Base-by-base conservation (phyloP, 2,888 invertebrate genomes). In the Nipponacmea schrenckii region DNA sequence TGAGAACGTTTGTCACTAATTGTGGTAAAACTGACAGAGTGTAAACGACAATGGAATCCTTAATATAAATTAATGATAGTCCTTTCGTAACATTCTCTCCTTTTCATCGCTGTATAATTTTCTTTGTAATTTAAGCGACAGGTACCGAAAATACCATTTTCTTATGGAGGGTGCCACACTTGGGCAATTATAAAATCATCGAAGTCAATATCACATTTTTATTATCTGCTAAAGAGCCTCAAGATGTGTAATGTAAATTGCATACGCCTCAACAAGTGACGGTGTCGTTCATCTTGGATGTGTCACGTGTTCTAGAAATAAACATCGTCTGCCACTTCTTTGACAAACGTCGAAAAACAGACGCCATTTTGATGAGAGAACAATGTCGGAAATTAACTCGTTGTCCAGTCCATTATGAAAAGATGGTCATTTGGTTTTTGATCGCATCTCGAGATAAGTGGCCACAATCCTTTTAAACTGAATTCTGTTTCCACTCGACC, bases 301-400 rank as follows among this genome's bases (percentile, higher is more conserved):
- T 56, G 56, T 56, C 56, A 56, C 56, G 56, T 56, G 56, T 15
- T 24, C 56, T 20, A 20, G 56, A 56, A 56, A 56, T 24, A 56
- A 56, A 56, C 56, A 56, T 56, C 56, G 56, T 56, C 56, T 56
- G 20, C 56, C 20, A 56, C 56, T 20, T 56, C 56, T 56, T 56
- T 56, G 20, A 56, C 56, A 56, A 24, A 56, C 56, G 56, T 56
- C 56, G 20, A 56, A 56, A 56, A 56, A 24, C 56, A 56, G 56
- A 56, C 56, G 56, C 12, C 20, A 56, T 56, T 24, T 56, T 24
- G 56, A 56, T 20, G 10, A 24, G 56, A 56, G 56, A 56, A 56
- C 56, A 56, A 56, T 56, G 56, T 24, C 12, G 56, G 20, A 56
- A 24, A 56, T 56, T 56, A 56, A 56, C 56, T 56, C 24, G 56